Conservation (phyloP, 1,140 invertebrate genomes). For the Paralvinella palmiformis region DNA sequence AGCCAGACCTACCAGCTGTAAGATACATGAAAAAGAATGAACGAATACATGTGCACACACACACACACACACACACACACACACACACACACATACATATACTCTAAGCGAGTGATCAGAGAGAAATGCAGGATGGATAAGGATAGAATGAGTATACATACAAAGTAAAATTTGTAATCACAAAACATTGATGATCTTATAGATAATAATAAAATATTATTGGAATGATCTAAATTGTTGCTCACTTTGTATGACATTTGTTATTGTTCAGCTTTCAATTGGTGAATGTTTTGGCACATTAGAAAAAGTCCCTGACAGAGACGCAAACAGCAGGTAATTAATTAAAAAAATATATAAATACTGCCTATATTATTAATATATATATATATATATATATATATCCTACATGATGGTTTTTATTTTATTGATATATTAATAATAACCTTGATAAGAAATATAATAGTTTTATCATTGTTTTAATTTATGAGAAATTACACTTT, state of each 20-base stretch:
- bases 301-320: conserved; percentile 30
- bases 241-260: background rate
- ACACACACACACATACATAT: too few species aligned
- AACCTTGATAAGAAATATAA: too few species aligned
- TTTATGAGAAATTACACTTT: too few species aligned
- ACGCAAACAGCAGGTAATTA: conserved; percentile 34
- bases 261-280: conserved; percentile 31
- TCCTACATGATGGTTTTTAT: too few species aligned
- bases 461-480: too few species aligned
- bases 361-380: background rate
- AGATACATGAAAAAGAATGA: too few species aligned
- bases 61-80: too few species aligned
- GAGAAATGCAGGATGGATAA: background rate
- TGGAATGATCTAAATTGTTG: background rate
- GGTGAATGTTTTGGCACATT: conserved; percentile 47
- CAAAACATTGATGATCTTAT: background rate
- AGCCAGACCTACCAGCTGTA: too few species aligned
- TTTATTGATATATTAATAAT: too few species aligned
- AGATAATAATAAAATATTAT: background rate
- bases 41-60: too few species aligned
- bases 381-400: background rate
- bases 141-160: background rate
- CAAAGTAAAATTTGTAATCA: background rate
- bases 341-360: background rate
- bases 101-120: too few species aligned